A percentile compares a stretch with the other conserved stretches of the same genome.
Conservation (phyloP, 2,888 invertebrate genomes). For the Theretra japonica region DNA sequence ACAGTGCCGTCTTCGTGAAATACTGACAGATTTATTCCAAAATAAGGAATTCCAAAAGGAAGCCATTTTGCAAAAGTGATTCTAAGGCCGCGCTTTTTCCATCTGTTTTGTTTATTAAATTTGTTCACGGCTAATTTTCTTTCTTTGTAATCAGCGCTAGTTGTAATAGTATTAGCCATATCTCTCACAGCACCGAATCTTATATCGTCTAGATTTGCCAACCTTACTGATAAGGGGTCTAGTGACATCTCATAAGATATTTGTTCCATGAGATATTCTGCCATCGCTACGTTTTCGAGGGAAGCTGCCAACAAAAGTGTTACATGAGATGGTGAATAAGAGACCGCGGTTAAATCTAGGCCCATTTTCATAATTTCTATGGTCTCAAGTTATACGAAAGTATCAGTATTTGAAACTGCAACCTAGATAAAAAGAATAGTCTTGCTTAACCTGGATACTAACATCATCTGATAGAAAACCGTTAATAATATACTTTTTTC, state of each 20-base stretch:
- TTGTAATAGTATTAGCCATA: constrained; percentile 81
- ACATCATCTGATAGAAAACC: too few species aligned
- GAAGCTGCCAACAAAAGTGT: constrained; percentile 57
- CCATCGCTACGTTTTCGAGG: constrained; percentile 81
- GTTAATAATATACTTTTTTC: too few species aligned
- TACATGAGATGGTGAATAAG: too few species aligned
- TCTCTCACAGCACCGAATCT: constrained; percentile 57
- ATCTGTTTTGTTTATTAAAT: constrained; percentile 87
- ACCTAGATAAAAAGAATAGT: too few species aligned
- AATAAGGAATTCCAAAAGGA: constrained; percentile 32
- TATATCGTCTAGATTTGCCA: constrained; percentile 73
- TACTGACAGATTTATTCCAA: constrained; percentile 83
- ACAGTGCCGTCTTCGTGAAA: constrained; percentile 86
- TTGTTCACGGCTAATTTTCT: constrained; percentile 74
- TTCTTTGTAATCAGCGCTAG: constrained; percentile 77
- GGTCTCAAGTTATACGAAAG: too few species aligned
- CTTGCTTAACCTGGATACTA: not conserved
- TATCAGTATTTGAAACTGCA: too few species aligned
- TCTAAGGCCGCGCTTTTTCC: constrained; percentile 88
- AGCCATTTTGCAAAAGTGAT: constrained; percentile 85
- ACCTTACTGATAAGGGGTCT: constrained; percentile 83
- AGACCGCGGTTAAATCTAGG: too few species aligned
- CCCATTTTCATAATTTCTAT: too few species aligned
- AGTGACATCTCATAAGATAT: constrained; percentile 79
- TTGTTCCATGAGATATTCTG: constrained; percentile 86